A percentile compares a stretch with the other conserved stretches of the same genome.
Evolutionary conservation across 2,113 vertebrate species (phyloP).

Genomic region (Calyptommatus sinebrachiatus): DNA sequence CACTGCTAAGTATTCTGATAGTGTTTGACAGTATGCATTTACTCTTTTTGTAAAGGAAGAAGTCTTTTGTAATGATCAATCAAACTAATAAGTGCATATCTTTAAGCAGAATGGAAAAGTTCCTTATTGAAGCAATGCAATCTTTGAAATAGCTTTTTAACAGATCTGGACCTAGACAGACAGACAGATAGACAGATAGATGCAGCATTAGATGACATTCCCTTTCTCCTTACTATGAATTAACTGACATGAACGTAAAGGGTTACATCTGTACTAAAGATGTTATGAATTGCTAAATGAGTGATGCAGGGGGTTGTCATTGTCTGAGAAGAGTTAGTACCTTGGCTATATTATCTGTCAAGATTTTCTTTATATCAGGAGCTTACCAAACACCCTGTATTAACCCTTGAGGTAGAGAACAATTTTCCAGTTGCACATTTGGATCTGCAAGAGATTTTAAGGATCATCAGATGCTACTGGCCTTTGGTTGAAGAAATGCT

Average conservation of each 20-base stretch:
- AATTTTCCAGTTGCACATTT: conserved; percentile 47
- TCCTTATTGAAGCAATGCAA: neutral
- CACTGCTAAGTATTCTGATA: neutral
- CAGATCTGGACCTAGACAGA: conserved; percentile 34
- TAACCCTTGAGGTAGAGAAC: conserved; percentile 67
- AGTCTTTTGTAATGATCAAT: conserved; percentile 46
- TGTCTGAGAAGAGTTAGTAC: conserved; percentile 77
- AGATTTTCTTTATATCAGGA: conserved; percentile 71
- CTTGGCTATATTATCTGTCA: conserved; percentile 72
- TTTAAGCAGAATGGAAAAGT: neutral
- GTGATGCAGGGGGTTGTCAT: conserved; percentile 71
- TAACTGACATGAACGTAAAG: conserved; percentile 72
- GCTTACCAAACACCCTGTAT: conserved; percentile 56
- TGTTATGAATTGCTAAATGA: conserved; percentile 75
- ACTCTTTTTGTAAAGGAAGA: conserved; percentile 15
- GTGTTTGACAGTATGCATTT: conserved; percentile 6
- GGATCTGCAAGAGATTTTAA: conserved; percentile 43
- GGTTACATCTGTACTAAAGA: conserved; percentile 81
- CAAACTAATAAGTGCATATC: neutral
- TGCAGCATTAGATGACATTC: conserved; percentile 63
- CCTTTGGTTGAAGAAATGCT: too few species aligned
- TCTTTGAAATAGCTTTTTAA: neutral
- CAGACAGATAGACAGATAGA: conserved; percentile 68
- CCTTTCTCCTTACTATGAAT: conserved; percentile 67
- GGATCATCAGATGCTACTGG: conserved; percentile 56